Evolutionary conservation across 2,113 vertebrate species (phyloP).

Genomic region (Dicrurus megarhynchus): DNA sequence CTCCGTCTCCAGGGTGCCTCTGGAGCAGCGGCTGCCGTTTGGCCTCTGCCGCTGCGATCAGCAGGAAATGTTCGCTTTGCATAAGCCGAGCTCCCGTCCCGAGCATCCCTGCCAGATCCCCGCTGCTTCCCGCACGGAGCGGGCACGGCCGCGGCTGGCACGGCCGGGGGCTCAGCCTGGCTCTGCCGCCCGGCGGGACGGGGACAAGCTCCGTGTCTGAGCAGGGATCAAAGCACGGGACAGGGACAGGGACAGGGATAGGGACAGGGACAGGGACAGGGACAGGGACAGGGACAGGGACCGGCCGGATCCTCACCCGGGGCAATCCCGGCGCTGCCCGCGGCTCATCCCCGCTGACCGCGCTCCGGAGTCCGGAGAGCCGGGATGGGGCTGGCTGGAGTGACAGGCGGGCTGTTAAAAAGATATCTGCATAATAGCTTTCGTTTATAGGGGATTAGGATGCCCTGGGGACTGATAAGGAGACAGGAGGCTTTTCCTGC

Average conservation of each 20-base stretch:
- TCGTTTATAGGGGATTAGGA: conserved; percentile 28
- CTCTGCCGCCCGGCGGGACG: rapidly evolving
- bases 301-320: background rate
- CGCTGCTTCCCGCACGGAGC: background rate
- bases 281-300: background rate
- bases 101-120: background rate
- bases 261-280: background rate
- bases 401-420: background rate
- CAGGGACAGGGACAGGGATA: background rate
- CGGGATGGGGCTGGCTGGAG: background rate
- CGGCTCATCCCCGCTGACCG: rapidly evolving
- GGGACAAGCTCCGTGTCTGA: background rate
- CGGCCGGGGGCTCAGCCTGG: background rate
- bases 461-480: conserved; percentile 54
- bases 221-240: background rate
- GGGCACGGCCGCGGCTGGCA: background rate
- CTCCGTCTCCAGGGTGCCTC: background rate
- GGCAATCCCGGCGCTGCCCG: background rate
- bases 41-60: background rate
- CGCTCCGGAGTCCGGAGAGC: rapidly evolving
- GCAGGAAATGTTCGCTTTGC: background rate
- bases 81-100: background rate
- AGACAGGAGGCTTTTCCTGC: background rate
- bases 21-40: background rate
- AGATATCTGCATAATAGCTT: background rate